Base-by-base conservation (phyloP, 2,113 vertebrate species). In the Arvicanthis niloticus region DNA sequence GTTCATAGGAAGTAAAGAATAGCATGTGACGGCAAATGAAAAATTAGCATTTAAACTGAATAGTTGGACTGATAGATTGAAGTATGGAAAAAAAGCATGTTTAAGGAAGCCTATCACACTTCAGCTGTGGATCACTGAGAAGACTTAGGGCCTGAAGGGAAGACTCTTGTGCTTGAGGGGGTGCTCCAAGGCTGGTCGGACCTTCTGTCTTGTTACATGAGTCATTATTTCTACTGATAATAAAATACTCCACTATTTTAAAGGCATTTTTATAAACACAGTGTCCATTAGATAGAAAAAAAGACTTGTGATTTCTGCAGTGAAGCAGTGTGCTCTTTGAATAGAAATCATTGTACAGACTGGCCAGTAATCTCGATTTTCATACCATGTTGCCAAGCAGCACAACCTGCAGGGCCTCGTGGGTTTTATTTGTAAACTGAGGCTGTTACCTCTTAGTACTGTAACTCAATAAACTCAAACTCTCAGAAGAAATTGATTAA, bases 231-330 rank as follows among this genome's bases (percentile, higher is more conserved):
- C 40, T 5, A 42, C 75, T 87, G 34, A 84, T 78, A 42, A 37
- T 68, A 68, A 78, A 51, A 51, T 51, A 17, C 7, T 90, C 5
- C 40, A 29, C 91, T 29, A 53, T 84, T 84, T 96, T 94, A 95
- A 93, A 89, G n/a, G 42, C 16, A 76, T 92, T 97, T 94, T 85
- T 56, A 95, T 51, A 90, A 94, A 56, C 73, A 21, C 4, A 88
- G 5, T 92, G 12, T 60, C 58, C 1, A 77, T 93, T 91, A 80
- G 76, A 73, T 72, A 77, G 42, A 88, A 51, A 75, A 60, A 70
- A 80, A 65, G 4, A 15, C 65, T 75, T 95, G 45, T 78, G 15
- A 73, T 86, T 97, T 97, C 62, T 85, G 29, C 15, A 53, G 1
- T 94, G 60, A 94, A 91, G 94, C 81, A 87, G 17, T 75, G 34